Conservation (phyloP, 2,797 vertebrate genomes). For the Macroramphosus scolopax region DNA sequence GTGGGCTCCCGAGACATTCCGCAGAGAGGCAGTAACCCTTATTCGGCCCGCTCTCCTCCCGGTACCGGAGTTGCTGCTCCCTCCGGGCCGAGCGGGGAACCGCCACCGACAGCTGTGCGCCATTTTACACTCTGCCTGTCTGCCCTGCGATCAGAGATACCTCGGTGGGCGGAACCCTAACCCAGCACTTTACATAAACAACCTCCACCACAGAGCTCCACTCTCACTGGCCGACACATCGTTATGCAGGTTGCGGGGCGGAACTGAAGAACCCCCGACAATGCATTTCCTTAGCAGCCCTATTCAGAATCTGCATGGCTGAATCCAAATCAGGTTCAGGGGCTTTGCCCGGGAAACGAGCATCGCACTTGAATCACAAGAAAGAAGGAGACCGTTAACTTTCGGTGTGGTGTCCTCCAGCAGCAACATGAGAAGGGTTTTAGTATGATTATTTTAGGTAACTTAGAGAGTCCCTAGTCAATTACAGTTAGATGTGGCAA, state of each 20-base stretch:
- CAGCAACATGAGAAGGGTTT: too few species aligned
- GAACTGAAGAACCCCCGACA: conserved; percentile 72
- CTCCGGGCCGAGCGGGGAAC: conserved; percentile 99
- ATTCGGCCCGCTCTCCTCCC: conserved; percentile 86
- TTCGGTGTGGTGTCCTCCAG: too few species aligned
- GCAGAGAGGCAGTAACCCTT: conserved; percentile 84
- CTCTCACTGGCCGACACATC: conserved; percentile 59
- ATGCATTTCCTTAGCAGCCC: conserved; percentile 70
- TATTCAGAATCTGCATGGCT: conserved; percentile 51
- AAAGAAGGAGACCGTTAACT: conserved; percentile 8
- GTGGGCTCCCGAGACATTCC: conserved; percentile 73
- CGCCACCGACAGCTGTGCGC: conserved; percentile 99
- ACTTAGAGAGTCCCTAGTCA: too few species aligned
- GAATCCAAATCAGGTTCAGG: conserved; percentile 74
- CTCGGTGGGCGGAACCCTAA: conserved; percentile 85
- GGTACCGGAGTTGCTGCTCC: conserved; percentile 89
- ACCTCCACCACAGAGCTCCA: conserved; percentile 62
- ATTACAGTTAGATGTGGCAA: too few species aligned
- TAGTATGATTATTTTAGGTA: too few species aligned
- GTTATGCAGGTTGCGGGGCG: conserved; percentile 81
- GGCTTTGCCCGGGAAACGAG: conserved; percentile 79
- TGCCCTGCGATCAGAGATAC: conserved; percentile 92
- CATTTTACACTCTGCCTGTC: conserved; percentile 97
- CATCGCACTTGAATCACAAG: conserved; percentile 56
- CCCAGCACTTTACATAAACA: conserved; percentile 82